Conservation (phyloP, 2,888 invertebrate species). For the Troilus luridus region DNA sequence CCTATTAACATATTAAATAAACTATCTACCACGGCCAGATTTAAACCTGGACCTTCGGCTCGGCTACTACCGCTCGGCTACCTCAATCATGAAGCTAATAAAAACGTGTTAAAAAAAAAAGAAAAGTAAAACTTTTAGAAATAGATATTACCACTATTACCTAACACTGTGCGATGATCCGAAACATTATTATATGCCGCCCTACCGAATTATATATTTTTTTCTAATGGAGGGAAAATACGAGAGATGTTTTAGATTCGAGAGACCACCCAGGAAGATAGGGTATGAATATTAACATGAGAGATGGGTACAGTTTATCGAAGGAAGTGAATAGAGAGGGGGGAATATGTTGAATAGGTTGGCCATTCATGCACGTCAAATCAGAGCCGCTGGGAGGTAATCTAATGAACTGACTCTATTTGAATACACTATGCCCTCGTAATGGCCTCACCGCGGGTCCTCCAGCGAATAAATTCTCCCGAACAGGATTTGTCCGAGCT, state of each 20-base stretch:
- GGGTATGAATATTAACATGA: slow-evolving; percentile 35
- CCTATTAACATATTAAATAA: too few species aligned
- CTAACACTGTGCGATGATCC: background rate
- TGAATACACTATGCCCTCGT: slow-evolving; percentile 46
- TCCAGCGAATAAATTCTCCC: background rate
- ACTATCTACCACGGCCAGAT: too few species aligned
- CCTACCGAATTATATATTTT: background rate
- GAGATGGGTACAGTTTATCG: slow-evolving; percentile 2
- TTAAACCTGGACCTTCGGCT: too few species aligned
- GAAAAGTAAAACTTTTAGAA: background rate
- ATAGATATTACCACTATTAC: background rate
- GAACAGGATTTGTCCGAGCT: slow-evolving; percentile 15
- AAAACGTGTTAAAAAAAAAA: background rate
- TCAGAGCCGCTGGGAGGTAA: slow-evolving; percentile 20
- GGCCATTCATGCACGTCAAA: slow-evolving; percentile 48
- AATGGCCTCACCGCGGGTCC: slow-evolving; percentile 10
- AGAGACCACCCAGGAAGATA: slow-evolving; percentile 27
- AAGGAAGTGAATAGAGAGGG: background rate
- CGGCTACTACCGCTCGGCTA: too few species aligned
- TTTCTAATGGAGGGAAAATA: background rate
- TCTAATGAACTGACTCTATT: slow-evolving; percentile 47
- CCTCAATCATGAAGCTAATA: too few species aligned
- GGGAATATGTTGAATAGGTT: slow-evolving; percentile 29
- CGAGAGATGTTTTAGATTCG: background rate
- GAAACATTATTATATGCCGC: background rate